Conservation (phyloP, 2,888 invertebrate genomes). For the Mythimna lalbum region DNA sequence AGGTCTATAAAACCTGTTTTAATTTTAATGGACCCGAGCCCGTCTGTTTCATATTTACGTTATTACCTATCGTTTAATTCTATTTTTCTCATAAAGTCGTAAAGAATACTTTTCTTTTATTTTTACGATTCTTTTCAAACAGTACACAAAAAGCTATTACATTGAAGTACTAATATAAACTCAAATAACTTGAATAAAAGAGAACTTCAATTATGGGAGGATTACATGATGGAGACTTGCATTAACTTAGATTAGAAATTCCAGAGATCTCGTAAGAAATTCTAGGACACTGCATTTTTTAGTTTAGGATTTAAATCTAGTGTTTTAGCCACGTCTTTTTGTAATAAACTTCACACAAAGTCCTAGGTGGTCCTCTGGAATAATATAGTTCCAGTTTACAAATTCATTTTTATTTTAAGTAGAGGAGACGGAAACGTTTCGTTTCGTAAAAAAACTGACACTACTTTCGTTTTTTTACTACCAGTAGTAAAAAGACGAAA, state of each 20-base stretch:
- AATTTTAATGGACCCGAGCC: not conserved
- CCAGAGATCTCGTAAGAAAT: slow-evolving; percentile 18
- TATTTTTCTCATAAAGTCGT: slow-evolving; percentile 35
- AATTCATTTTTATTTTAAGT: slow-evolving; percentile 3
- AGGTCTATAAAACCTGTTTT: too few relatives aligned
- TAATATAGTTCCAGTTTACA: not conserved
- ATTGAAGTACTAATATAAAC: slow-evolving; percentile 50
- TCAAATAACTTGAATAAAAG: slow-evolving; percentile 44
- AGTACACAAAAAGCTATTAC: slow-evolving; percentile 43
- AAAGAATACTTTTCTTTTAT: slow-evolving; percentile 47
- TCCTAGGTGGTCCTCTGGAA: not conserved
- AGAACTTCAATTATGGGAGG: slow-evolving; percentile 35
- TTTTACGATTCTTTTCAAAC: slow-evolving; percentile 49
- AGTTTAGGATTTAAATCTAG: slow-evolving; percentile 25
- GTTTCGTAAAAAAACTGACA: too few relatives aligned
- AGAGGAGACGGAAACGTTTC: too few relatives aligned
- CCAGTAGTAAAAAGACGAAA: too few relatives aligned
- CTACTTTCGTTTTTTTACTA: too few relatives aligned
- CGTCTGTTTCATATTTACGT: not conserved
- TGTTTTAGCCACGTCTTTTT: not conserved
- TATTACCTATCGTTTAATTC: slow-evolving; percentile 31
- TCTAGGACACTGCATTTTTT: slow-evolving; percentile 41
- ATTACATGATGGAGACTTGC: slow-evolving; percentile 41
- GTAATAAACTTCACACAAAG: not conserved
- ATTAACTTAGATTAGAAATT: slow-evolving; percentile 47